Evolutionary conservation across 2,797 vertebrate genomes (phyloP).

Genomic region (Gastrophryne carolinensis): DNA sequence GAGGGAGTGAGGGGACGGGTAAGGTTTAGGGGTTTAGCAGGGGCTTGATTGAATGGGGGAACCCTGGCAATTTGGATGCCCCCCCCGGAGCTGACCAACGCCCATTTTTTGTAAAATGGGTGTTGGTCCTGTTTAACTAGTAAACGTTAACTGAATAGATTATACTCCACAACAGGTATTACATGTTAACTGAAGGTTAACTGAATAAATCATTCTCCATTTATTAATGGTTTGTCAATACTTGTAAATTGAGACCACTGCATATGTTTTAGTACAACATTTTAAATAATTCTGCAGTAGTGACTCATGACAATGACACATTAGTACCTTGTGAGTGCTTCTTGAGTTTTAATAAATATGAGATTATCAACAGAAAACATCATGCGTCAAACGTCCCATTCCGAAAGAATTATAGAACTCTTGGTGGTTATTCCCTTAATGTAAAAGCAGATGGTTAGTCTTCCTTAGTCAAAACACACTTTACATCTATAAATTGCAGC

Average conservation of each 20-base stretch:
- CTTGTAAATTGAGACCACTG: neutral
- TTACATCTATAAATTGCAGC: slow-evolving; percentile 16
- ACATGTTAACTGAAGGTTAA: neutral
- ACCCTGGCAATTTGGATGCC: no score
- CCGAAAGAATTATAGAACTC: slow-evolving; percentile 68
- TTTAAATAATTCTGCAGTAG: no score
- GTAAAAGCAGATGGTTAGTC: slow-evolving; percentile 67
- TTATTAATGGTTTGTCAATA: neutral
- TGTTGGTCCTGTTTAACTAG: no score
- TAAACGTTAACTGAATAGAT: no score
- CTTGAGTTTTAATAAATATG: slow-evolving; percentile 60
- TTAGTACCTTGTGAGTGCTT: slow-evolving; percentile 63
- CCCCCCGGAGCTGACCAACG: no score
- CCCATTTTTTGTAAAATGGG: no score
- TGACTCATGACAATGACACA: slow-evolving; percentile 21
- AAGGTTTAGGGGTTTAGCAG: no score
- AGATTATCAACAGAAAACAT: slow-evolving; percentile 68
- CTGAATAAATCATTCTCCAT: no score
- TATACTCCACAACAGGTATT: slow-evolving; percentile 30
- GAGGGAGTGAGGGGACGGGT: no score
- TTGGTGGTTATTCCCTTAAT: slow-evolving; percentile 70
- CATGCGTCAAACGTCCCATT: slow-evolving; percentile 64
- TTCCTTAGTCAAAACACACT: slow-evolving; percentile 23
- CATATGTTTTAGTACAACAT: neutral
- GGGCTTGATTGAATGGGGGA: no score